Percentiles rank a stretch among this genome's conserved stretches.
Evolutionary conservation across 2,888 invertebrate species (phyloP).

Genomic region (Agrochola lota): DNA sequence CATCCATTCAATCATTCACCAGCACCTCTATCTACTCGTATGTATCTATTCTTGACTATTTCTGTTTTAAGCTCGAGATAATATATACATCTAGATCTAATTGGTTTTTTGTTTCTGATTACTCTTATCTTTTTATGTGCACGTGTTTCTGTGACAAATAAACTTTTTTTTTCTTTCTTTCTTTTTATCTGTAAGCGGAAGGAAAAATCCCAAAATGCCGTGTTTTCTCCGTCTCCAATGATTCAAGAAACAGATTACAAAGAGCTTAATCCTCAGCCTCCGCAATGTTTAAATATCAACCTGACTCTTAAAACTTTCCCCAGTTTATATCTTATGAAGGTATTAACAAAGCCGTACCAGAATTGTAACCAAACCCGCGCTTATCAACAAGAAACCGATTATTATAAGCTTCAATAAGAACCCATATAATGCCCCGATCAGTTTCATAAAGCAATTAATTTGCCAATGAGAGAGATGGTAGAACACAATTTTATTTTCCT

Average conservation of each 20-base stretch:
- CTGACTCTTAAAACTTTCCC: background rate
- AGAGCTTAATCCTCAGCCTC: background rate
- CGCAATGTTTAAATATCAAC: background rate
- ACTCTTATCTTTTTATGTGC: too few species aligned
- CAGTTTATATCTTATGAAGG: background rate
- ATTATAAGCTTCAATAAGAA: constrained; percentile 20
- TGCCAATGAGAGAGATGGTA: background rate
- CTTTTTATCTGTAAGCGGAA: background rate
- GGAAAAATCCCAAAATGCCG: too few species aligned
- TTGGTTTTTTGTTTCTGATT: too few species aligned
- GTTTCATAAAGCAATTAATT: constrained; percentile 11
- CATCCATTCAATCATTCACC: too few species aligned
- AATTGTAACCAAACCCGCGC: background rate
- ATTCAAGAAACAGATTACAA: background rate
- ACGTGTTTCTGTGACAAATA: too few species aligned
- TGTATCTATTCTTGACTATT: too few species aligned
- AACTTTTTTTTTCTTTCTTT: too few species aligned
- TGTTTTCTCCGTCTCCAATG: background rate
- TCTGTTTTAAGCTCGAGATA: too few species aligned
- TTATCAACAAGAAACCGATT: background rate
- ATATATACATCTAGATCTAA: too few species aligned
- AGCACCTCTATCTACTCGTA: too few species aligned
- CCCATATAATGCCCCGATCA: background rate
- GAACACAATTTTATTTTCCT: constrained; percentile 2
- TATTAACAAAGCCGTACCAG: background rate